Evolutionary conservation across 64 coral and sea anemone genomes (phyloP).

Genomic region (Astreopora myriophthalma): DNA sequence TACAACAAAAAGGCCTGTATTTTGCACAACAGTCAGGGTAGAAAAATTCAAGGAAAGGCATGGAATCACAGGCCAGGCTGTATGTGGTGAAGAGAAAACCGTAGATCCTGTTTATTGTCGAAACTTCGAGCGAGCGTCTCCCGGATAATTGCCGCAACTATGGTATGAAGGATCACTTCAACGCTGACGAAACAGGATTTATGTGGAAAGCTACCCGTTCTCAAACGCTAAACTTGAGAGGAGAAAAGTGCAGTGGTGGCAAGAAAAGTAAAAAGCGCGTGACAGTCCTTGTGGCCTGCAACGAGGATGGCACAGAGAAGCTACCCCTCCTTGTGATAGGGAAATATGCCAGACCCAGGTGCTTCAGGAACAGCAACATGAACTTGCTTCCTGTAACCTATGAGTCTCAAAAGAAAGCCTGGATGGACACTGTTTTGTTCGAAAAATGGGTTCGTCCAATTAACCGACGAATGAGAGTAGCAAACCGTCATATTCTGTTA

Average conservation of each 20-base stretch:
- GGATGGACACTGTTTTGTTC: conserved; percentile 52
- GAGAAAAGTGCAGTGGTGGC: conserved; percentile 45
- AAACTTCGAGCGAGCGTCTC: conserved; percentile 50
- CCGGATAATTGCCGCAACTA: conserved; percentile 73
- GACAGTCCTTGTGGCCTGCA: conserved; percentile 50
- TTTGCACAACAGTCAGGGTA: conserved; percentile 53
- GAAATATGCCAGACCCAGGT: conserved; percentile 42
- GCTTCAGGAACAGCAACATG: conserved; percentile 26
- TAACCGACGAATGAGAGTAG: conserved; percentile 43
- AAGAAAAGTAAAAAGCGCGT: not conserved
- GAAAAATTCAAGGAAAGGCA: conserved; percentile 74
- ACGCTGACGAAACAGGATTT: conserved; percentile 56
- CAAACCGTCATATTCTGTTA: conserved; percentile 62
- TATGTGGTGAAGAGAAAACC: conserved; percentile 63
- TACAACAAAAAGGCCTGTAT: conserved; percentile 46
- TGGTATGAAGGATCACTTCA: conserved; percentile 35
- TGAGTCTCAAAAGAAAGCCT: conserved; percentile 48
- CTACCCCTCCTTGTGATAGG: conserved; percentile 48
- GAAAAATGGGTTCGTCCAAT: conserved; percentile 66
- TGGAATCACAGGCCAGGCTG: conserved; percentile 62
- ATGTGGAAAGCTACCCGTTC: conserved; percentile 62
- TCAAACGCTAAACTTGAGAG: conserved; percentile 64
- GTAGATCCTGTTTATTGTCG: conserved; percentile 47
- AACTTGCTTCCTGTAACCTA: conserved; percentile 27
- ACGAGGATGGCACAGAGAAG: conserved; percentile 55